Evolutionary conservation across 2,888 invertebrate genomes (phyloP).

Genomic region (Polylopha cassiicola): DNA sequence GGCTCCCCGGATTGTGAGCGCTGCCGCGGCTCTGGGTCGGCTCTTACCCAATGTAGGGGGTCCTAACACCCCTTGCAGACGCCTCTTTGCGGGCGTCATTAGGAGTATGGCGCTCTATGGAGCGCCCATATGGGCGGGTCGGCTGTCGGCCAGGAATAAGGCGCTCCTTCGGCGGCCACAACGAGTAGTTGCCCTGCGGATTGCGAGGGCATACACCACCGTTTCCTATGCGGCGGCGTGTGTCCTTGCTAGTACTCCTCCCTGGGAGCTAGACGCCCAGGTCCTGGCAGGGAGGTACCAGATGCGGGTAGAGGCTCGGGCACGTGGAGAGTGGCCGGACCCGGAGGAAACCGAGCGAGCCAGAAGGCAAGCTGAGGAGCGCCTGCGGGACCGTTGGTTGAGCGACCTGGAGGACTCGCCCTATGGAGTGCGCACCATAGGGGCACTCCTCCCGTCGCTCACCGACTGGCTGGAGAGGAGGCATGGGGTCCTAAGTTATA

Average conservation of each 20-base stretch:
- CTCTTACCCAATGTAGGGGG: not conserved
- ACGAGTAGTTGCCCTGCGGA: constrained; percentile 3
- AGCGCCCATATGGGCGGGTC: not conserved
- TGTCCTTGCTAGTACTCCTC: constrained; percentile 1
- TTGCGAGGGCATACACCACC: constrained; percentile 6
- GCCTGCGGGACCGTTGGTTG: too few relatives aligned
- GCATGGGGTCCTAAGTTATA: not conserved
- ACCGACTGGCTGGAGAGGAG: not conserved
- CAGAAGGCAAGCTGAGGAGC: too few relatives aligned
- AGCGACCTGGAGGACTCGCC: not conserved
- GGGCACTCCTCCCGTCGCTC: constrained; percentile 1
- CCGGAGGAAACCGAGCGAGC: too few relatives aligned
- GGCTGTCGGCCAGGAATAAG: not conserved
- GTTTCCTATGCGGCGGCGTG: not conserved
- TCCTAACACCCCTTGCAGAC: not conserved
- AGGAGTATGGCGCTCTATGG: constrained; percentile 1
- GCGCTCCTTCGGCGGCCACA: constrained; percentile 4
- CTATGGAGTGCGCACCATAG: constrained; percentile 1
- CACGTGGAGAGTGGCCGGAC: too few relatives aligned
- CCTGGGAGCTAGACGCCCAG: constrained; percentile 1
- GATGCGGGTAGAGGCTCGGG: too few relatives aligned
- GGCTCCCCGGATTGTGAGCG: constrained; percentile 8
- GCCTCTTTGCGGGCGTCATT: constrained; percentile 1
- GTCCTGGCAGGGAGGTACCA: too few relatives aligned
- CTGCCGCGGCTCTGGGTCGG: not conserved